Base-by-base conservation (phyloP, 2,888 invertebrate genomes). In the Diarsia dahlii region DNA sequence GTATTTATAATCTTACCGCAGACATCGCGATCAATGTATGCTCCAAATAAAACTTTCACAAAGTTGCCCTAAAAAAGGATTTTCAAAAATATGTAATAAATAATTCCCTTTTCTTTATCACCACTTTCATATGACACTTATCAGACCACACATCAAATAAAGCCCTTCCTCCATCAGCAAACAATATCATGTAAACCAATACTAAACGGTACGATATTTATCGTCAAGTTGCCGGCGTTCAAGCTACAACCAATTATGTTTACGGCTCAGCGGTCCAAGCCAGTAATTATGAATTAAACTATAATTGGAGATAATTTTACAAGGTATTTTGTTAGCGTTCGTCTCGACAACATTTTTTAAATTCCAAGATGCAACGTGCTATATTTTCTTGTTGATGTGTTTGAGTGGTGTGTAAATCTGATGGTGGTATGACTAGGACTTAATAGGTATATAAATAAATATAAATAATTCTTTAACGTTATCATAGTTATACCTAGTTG, bases 211-310 rank as follows among this genome's bases (percentile, higher is more conserved):
- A 78, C 75, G 82, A 87, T 88, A 87, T 86, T 84, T 85, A 85
- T 86, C 86, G 77, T 82, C 71, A 84, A 83, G 80, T 83, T 68
- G 34, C 74, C 69, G 62, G 74, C 76, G 76, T 80, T 64, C 85
- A 80, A 62, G 64, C 84, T 86, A 89, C 86, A 86, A 89, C 89
- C 91, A 92, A 93, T 93, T 93, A 92, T 92, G 91, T 93, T 90
- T 91, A 90, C 89, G 86, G 89, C 90, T 90, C 87, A 74, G 62
- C 81, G 71, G 69, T 65, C 80, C 80, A 63, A 73, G 65, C 75
- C 89, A 89, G 91, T 93, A 92, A 93, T 94, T 94, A 93, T 90
- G 91, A 91, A 92, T 93, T 92, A 91, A 90, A 89, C 84, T 89
- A 88, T 93, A 93, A 94, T 93, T 94, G 91, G 80, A 87, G 82